Conservation (phyloP, 2,113 vertebrate genomes). For the Muscicapa adusta region DNA sequence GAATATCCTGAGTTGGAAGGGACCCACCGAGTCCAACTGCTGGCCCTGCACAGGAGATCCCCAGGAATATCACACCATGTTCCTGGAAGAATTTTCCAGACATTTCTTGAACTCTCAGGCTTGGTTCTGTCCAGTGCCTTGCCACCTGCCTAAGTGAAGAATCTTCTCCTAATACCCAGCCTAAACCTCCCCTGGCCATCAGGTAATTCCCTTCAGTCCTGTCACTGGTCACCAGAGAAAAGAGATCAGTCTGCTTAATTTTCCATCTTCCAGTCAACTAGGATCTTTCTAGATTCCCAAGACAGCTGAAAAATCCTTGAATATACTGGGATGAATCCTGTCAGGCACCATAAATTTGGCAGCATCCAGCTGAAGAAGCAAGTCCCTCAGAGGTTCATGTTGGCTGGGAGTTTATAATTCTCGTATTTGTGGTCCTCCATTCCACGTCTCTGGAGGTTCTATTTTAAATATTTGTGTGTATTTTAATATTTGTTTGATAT, state of each 20-base stretch:
- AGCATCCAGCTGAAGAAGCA: not conserved
- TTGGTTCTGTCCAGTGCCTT: not conserved
- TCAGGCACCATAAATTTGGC: not conserved
- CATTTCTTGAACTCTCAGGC: not conserved
- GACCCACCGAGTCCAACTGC: fast-evolving
- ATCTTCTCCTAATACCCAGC: not conserved
- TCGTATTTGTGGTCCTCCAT: fast-evolving
- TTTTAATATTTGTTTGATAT: not conserved
- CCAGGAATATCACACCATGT: not conserved
- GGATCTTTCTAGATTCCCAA: not conserved
- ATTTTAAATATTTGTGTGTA: not conserved
- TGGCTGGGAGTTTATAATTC: not conserved
- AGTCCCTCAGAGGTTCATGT: not conserved
- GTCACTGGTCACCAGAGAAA: not conserved
- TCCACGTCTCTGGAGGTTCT: not conserved
- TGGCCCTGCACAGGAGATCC: not conserved
- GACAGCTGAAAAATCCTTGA: not conserved
- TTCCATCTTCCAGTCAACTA: not conserved
- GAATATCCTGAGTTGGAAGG: not conserved
- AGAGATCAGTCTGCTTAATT: not conserved
- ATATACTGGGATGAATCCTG: not conserved
- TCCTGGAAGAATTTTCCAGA: not conserved
- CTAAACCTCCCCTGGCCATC: not conserved
- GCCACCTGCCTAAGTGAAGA: not conserved
- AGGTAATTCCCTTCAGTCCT: not conserved